Evolutionary conservation across 2,113 vertebrate species (phyloP).

Genomic region (Apodemus sylvaticus): DNA sequence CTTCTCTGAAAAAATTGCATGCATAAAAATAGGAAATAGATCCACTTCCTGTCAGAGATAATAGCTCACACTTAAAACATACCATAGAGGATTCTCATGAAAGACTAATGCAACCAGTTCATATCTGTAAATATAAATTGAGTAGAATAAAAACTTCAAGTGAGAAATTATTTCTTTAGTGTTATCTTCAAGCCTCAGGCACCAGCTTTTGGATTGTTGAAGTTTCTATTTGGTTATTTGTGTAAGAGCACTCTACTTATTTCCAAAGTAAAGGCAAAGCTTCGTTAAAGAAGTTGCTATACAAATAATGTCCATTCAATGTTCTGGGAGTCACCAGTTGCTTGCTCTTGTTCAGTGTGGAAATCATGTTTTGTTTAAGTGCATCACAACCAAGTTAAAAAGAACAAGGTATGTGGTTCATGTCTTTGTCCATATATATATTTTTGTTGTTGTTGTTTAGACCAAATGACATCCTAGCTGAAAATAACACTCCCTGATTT

Average conservation of each 20-base stretch:
- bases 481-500: conserved; percentile 96
- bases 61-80: conserved; percentile 82
- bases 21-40: conserved; percentile 53
- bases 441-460: conserved; percentile 84
- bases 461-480: conserved; percentile 85
- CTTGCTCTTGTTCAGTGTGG: conserved; percentile 90
- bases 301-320: conserved; percentile 87
- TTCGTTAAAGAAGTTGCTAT: conserved; percentile 66
- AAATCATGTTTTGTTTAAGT: conserved; percentile 88
- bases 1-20: conserved; percentile 45
- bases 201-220: conserved; percentile 65
- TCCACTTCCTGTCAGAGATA: conserved; percentile 73
- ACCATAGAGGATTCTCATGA: conserved; percentile 46
- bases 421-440: conserved; percentile 91
- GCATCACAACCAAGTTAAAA: conserved; percentile 86
- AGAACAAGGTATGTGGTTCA: conserved; percentile 87
- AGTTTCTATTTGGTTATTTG: conserved; percentile 63
- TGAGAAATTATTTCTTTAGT: conserved; percentile 78
- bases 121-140: conserved; percentile 74
- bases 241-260: conserved; percentile 56
- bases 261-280: conserved; percentile 33
- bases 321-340: conserved; percentile 91
- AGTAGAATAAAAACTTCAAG: conserved; percentile 70
- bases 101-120: conserved; percentile 66
- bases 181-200: conserved; percentile 77